Base-by-base conservation (phyloP, 2,797 vertebrate species). In the Gobio occitaniae region DNA sequence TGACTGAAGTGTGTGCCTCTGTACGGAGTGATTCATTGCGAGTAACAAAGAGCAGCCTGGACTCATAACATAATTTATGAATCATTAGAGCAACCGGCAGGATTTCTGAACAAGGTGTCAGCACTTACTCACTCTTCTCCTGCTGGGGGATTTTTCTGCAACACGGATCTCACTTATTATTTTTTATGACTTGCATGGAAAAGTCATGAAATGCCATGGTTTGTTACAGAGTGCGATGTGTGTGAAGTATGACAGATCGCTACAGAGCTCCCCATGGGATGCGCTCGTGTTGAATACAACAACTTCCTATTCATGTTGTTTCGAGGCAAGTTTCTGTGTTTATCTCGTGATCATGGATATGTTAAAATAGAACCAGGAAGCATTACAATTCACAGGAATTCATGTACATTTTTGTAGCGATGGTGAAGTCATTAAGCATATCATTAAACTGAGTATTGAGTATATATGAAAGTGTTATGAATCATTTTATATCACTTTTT, bases 11-110 rank as follows among this genome's bases (percentile, higher is more conserved):
- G 91, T 90, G 91, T 86, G 85, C 80, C 92, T 87, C 86, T 87
- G n/a, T 88, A 90, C 88, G 41, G 87, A 89, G 90, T 91, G 91
- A 94, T 94, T 92, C 90, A 92, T 93, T 80, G 78, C 88, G 10
- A 54, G 72, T 87, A 88, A 69, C 86, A 87, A 71, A 70, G 86
- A 38, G 69, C 88, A 84, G 88, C 87, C 86, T 81, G 85, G 74
- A 87, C 89, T 82, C n/a, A 15, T 87, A 72, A 91, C 75, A 85
- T 90, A 93, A 93, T 90, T 88, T 89, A 91, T 91, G 91, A 91
- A 88, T 89, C 90, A 86, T 52, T 86, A 87, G 87, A 90, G 87
- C 80, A 88, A 86, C 88, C 65, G 66, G 86, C 86, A 36, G 82
- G 87, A 91, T 83, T 90, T 91, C 89, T 90, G 86, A 90, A 89